These are phyloP conservation scores for Struthidea cinerea DNA, from an alignment of 2,113 vertebrate genomes.

Conservation along the genomic window DNA sequence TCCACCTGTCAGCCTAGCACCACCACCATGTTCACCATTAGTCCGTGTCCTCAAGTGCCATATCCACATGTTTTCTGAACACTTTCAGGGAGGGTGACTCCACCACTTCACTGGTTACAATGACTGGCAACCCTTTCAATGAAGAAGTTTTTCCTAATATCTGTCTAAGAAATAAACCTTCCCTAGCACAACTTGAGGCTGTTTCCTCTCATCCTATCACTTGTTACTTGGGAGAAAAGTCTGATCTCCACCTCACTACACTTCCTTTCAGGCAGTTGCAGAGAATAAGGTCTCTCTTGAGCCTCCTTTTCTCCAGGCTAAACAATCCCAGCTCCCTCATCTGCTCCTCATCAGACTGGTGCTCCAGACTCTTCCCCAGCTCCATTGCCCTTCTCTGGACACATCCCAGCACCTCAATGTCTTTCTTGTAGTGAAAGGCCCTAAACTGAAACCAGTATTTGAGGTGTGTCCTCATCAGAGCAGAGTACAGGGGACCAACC, in stretches of 20 bases:
- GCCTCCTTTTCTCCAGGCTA: neutral
- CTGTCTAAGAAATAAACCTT: neutral
- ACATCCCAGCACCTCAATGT: neutral
- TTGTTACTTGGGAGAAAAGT: neutral
- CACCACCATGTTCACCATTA: neutral
- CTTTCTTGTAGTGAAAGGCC: neutral
- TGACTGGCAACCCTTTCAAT: neutral
- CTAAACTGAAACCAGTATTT: neutral
- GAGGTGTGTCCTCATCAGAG: neutral
- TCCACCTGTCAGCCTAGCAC: neutral
- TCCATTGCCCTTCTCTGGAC: fast-evolving
- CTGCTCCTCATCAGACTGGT: neutral
- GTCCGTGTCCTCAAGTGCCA: neutral
- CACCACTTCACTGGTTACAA: neutral
- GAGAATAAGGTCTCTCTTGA: neutral
- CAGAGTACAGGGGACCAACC: neutral
- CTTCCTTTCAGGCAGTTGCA: neutral
- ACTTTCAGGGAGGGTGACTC: neutral
- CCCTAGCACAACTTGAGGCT: neutral
- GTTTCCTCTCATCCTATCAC: neutral
- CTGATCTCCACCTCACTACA: neutral
- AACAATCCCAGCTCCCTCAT: neutral
- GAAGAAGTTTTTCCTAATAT: neutral
- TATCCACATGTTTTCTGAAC: fast-evolving
- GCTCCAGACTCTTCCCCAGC: neutral